phyloP scores from a whole-genome alignment of 1,140 invertebrate species.

The Theocolax elegans region DNA sequence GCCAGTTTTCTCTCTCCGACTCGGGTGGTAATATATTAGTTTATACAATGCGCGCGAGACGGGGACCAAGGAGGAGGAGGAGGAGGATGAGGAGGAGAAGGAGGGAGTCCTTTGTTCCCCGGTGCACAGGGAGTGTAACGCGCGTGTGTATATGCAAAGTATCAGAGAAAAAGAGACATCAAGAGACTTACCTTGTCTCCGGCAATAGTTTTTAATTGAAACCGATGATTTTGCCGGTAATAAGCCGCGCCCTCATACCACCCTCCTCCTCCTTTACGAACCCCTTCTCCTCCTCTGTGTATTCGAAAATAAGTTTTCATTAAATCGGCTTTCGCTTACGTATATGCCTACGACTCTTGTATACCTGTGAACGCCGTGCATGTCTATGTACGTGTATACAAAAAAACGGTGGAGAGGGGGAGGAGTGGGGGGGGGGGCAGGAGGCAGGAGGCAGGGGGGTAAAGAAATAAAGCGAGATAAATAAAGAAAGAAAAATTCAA shows the following conservation, averaged over 20 bases:
- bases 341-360: no score
- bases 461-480: no score
- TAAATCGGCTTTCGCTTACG: conserved; percentile 27
- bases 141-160: conserved; percentile 12
- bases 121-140: neutral
- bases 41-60: conserved; percentile 62
- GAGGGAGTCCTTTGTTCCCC: conserved; percentile 19
- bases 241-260: neutral
- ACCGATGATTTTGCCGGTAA: conserved; percentile 20
- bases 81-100: no score
- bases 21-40: conserved; percentile 65
- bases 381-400: neutral
- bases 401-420: no score
- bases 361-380: neutral
- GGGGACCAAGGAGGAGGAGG: no score
- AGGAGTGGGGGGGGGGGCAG: no score
- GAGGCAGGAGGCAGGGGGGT: no score
- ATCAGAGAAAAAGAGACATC: neutral
- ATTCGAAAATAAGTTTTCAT: conserved; percentile 36
- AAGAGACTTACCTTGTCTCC: neutral
- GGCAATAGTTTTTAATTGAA: conserved; percentile 35
- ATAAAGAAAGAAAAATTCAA: no score
- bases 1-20: conserved; percentile 60
- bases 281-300: no score
- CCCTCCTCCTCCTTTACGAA: no score